Percentiles rank a stretch among this genome's conserved stretches.
phyloP scores from a whole-genome alignment of 2,797 vertebrate species.

The Malurus leucopterus region DNA sequence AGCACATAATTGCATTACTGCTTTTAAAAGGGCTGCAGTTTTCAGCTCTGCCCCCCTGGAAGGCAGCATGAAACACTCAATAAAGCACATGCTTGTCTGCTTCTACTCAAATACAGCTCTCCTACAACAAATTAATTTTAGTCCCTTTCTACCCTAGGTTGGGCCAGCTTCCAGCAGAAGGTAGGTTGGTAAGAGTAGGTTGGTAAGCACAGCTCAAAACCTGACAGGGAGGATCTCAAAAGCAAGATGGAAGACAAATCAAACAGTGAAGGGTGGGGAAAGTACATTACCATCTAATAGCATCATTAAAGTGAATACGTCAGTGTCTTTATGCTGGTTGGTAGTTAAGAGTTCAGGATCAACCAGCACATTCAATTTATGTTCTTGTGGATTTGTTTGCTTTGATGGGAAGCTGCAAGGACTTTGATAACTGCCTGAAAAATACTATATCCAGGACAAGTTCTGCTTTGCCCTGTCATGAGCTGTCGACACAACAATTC shows the following conservation, averaged over 20 bases:
- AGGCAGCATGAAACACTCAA: not conserved
- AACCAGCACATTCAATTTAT: not conserved
- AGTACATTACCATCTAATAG: not conserved
- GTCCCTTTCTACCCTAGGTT: not conserved
- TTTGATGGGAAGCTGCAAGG: not conserved
- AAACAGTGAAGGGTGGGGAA: not conserved
- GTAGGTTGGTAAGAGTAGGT: not conserved
- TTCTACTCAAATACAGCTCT: not conserved
- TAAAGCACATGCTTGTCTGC: not conserved
- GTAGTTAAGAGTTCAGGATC: not conserved
- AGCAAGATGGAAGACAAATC: not conserved
- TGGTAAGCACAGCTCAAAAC: not conserved
- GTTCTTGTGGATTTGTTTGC: not conserved
- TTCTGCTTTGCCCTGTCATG: not conserved
- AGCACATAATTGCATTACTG: not conserved
- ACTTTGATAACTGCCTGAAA: not conserved
- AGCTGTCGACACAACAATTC: not conserved
- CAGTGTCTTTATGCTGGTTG: not conserved
- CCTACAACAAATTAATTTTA: not conserved
- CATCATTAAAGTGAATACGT: not conserved
- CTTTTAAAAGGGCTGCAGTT: not conserved
- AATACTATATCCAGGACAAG: not conserved
- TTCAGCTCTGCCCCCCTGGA: not conserved
- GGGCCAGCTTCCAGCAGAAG: not conserved
- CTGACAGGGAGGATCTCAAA: not conserved